Base-by-base conservation (phyloP, 2,797 vertebrate species). In the Melopsittacus undulatus region DNA sequence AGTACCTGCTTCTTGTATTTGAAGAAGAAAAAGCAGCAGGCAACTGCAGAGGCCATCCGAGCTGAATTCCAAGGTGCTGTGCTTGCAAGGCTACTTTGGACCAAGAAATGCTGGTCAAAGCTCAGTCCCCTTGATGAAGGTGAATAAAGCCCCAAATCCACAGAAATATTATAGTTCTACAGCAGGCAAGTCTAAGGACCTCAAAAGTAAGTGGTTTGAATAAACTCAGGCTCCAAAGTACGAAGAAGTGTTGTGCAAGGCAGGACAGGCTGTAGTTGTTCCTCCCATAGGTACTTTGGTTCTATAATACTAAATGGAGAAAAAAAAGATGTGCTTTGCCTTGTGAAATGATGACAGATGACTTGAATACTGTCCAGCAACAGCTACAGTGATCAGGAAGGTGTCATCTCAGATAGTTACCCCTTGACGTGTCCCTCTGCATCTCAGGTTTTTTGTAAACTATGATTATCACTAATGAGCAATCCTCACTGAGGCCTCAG, bases 361-460 rank as follows among this genome's bases (percentile, higher is more conserved):
- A 72, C 57, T 89, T 94, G 90, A 93, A 59, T 19, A 9, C 43
- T 77, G 45, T 93, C 75, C 93, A 95, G 75, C 91, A 94, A 62
- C 56, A 93, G 22, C 79, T 38, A 26, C 38, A 18, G 23, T 48
- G 62, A 85, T 23, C n/a, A 69, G 57, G 64, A 56, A 94, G 57
- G 91, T 88, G 48, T 79, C 77, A 27, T 79, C 90, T 95, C 91
- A 89, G 72, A 45, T 9, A 78, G 57, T 83, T 89, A 74, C 16
- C 70, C 67, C 52, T 73, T 90, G 74, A 83, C 6, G 1, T 95
- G 92, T 76, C 63, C 68, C 69, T 87, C 92, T 94, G 57, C 72
- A 16, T 68, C 59, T 89, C 92, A 88, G 2, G 23, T 26, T 61
- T 93, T 95, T 95, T 95, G 90, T 84, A 95, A 94, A 74, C 56